Conservation (phyloP, 2,797 vertebrate species). For the Kryptolebias ocellatus region DNA sequence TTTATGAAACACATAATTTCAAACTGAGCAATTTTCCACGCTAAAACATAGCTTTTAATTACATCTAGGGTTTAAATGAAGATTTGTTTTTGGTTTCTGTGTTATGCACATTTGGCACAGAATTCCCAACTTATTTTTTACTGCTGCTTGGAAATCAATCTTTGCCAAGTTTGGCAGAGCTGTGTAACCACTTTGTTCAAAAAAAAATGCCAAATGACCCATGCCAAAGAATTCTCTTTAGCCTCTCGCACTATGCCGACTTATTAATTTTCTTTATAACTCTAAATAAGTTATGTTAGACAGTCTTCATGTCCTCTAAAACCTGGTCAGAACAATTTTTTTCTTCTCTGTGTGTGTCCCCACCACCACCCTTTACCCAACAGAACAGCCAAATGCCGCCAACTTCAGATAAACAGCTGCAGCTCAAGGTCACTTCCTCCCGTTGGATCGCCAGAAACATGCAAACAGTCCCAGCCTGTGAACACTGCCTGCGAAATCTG, state of each 20-base stretch:
- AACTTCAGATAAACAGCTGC: constrained; percentile 65
- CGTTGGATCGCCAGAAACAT: constrained; percentile 34
- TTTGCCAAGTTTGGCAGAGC: background rate
- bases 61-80: no score
- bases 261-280: background rate
- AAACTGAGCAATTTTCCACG: no score
- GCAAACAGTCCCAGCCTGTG: constrained; percentile 31
- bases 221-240: background rate
- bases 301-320: background rate
- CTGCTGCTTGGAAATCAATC: background rate
- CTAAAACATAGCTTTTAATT: no score
- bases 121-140: background rate
- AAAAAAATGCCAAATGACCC: constrained; percentile 8
- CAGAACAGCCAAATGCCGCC: constrained; percentile 58
- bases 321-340: constrained; percentile 37
- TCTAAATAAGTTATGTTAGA: background rate
- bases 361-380: constrained; percentile 18
- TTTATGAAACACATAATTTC: no score
- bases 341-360: constrained; percentile 19
- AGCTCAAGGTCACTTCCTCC: constrained; percentile 54
- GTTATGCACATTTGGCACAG: background rate
- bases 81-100: background rate
- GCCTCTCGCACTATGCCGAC: background rate
- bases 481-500: constrained; percentile 17
- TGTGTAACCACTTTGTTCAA: background rate